phyloP scores from a whole-genome alignment of 64 coral and sea anemone species.

The Hydrozoanthus tunicans region DNA sequence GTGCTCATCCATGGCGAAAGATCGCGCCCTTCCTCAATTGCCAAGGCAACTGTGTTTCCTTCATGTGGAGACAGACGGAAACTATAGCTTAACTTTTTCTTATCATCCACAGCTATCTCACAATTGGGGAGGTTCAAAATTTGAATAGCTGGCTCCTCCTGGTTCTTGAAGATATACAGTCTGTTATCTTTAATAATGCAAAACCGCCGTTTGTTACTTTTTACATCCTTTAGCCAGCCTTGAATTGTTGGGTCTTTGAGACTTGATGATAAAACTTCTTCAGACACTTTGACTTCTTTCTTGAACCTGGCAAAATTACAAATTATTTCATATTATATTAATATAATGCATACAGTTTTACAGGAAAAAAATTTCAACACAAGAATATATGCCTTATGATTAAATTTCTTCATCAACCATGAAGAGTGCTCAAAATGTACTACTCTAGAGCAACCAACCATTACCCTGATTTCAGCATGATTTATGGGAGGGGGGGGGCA shows the following conservation, averaged over 20 bases:
- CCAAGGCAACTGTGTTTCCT: constrained; percentile 62
- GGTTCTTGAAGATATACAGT: constrained; percentile 85
- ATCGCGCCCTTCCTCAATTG: constrained; percentile 88
- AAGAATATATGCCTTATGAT: too few relatives aligned
- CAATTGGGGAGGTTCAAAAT: constrained; percentile 80
- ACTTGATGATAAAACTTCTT: constrained; percentile 71
- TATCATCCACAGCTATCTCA: constrained; percentile 88
- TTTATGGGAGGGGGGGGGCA: too few relatives aligned
- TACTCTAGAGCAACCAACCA: too few relatives aligned
- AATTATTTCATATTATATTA: neutral
- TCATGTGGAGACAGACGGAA: constrained; percentile 62
- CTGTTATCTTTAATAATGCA: constrained; percentile 87
- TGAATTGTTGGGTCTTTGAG: constrained; percentile 76
- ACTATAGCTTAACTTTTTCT: constrained; percentile 93
- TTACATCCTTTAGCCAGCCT: constrained; percentile 83
- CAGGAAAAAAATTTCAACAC: too few relatives aligned
- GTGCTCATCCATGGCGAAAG: constrained; percentile 97
- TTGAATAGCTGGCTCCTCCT: constrained; percentile 83
- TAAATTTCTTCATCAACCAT: too few relatives aligned
- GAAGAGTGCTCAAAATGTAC: too few relatives aligned
- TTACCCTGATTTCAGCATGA: too few relatives aligned
- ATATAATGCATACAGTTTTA: too few relatives aligned
- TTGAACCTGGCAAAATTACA: constrained; percentile 66
- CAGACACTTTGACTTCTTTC: constrained; percentile 68
- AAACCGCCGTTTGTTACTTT: constrained; percentile 72